Percentiles rank a stretch among this genome's conserved stretches.
These are phyloP conservation scores for Theretra japonica DNA, from an alignment of 2,888 invertebrate genomes.

Conservation along the genomic window DNA sequence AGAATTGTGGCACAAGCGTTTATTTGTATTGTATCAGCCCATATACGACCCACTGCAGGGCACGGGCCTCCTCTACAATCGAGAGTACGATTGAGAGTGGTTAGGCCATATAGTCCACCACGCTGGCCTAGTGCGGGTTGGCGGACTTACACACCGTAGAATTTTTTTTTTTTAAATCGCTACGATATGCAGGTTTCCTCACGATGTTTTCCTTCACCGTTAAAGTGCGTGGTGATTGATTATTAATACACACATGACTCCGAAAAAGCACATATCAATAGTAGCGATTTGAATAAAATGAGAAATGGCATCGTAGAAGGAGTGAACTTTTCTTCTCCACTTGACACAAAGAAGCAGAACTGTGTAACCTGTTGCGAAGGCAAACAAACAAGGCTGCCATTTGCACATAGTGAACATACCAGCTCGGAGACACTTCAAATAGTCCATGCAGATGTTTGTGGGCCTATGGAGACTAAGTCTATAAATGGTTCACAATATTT, in stretches of 20 bases:
- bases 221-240: too few species aligned
- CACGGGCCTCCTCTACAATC: too few species aligned
- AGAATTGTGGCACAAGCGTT: constrained; percentile 19
- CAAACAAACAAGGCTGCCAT: constrained; percentile 39
- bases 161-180: too few species aligned
- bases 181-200: too few species aligned
- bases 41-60: too few species aligned
- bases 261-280: constrained; percentile 34
- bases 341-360: constrained; percentile 32
- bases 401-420: constrained; percentile 21
- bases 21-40: too few species aligned
- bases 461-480: constrained; percentile 39
- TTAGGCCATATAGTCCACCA: too few species aligned
- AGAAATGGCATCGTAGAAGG: constrained; percentile 38
- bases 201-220: too few species aligned
- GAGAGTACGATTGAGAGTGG: too few species aligned
- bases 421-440: neutral
- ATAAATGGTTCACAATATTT: constrained; percentile 44
- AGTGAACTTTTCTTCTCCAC: constrained; percentile 32
- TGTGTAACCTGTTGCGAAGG: constrained; percentile 41
- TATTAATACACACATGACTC: too few species aligned
- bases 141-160: too few species aligned
- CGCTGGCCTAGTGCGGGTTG: too few species aligned
- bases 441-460: constrained; percentile 33
- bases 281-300: constrained; percentile 32